Evolutionary conservation across 1,140 invertebrate species (phyloP), one percentile per base, ranked within the genome.

Genomic region (Lepidurus couesii): DNA sequence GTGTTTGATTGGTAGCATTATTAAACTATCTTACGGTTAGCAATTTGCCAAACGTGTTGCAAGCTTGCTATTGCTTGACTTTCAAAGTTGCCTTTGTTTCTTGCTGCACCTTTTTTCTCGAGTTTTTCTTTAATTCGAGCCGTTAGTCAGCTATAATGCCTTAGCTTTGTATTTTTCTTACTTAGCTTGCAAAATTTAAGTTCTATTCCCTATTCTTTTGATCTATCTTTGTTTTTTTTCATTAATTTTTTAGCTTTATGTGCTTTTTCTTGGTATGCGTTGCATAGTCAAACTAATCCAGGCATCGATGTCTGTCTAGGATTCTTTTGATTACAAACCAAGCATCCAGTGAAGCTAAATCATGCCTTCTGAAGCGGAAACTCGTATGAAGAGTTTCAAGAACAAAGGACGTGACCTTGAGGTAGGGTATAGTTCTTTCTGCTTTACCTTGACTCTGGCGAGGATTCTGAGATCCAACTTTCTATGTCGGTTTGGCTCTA

Each of bases 351-450:
- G 9, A 9, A 65, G 34, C 34, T 34, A 74, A 65, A 82, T 24
- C 53, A 82, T 83, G 82, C 81, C 81, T 26, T 79, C 81, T 53
- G 80, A 81, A 81, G 81, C 83, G 75, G 81, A 79, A 78, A 80
- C 76, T 24, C 82, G 86, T 21, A 74, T 86, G 16, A 83, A 81
- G 74, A 82, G 80, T 45, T 87, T 85, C 80, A 87, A 87, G 81
- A 86, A 87, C 81, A 83, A 83, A 76, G 86, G 86, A 34, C 86
- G 86, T 77, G 84, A 86, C 81, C 81, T 82, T 26, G 86, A 87
- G 74, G 86, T 86, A 84, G 83, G 82, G 80, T 77, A 43, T 53
- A 34, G 44, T 42, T 0, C 24, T 26, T 16, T 77, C 44, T 80
- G 79, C 73, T 34, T 16, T 78, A 77, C 47, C 47, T 45, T 79